Base-by-base conservation (phyloP, 2,888 invertebrate species). In the Dicycla oo region DNA sequence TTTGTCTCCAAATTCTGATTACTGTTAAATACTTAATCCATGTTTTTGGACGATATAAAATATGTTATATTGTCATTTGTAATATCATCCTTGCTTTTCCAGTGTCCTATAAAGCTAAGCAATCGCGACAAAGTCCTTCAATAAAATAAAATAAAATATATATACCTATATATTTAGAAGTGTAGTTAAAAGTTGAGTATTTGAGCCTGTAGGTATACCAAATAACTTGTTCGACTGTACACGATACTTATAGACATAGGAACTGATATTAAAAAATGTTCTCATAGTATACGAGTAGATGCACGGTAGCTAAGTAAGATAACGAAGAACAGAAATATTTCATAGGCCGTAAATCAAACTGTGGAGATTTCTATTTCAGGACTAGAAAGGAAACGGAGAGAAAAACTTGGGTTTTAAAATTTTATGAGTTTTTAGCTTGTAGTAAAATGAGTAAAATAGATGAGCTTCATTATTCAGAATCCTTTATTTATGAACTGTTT, bases 201-300 rank as follows among this genome's bases (percentile, higher is more conserved):
- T 60, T 43, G 20, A 26, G 13, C 26, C 0, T 61, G 8, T 20
- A 8, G 43, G 8, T 20, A 8, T 10, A 30, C 5, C 15, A 45
- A 45, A n/a, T n/a, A 15, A 15, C 23, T 61, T 45, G 20, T 45
- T 61, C 61, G 10, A 61, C 20, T 61, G 30, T 45, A 45, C 11
- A n/a, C 38, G 11, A 38, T 54, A 54, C 53, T 53, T 23, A 20
- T 38, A 38, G 54, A 23, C 34, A 45, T 57, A 51, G 49, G 53
- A 63, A 34, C 60, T 61, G 57, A 80, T 66, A 78, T 75, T 73
- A 69, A 78, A n/a, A 74, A 80, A 69, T 74, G 11, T 49, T 69
- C 34, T 61, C 49, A 45, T 43, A 63, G 75, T 67, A 30, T 30
- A 4, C 30, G 4, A 2, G 30, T 63, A 62, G 78, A 80, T 74